Percentiles rank a stretch among this genome's conserved stretches.
Conservation (phyloP, 2,797 vertebrate genomes). For the Tinamus major region DNA sequence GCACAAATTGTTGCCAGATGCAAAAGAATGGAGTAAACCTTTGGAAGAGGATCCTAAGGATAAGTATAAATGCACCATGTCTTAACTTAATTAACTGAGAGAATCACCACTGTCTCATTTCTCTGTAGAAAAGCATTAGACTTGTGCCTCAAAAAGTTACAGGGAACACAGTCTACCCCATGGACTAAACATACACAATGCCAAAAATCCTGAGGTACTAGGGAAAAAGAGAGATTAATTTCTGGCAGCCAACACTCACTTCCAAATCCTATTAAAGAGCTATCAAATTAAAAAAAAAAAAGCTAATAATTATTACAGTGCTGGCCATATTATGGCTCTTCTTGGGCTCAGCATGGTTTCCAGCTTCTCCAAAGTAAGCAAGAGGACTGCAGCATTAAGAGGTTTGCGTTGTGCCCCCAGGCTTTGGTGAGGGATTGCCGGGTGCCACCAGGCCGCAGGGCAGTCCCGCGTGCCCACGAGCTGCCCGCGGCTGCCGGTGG, state of each 20-base stretch:
- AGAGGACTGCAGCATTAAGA: not conserved
- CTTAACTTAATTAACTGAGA: not conserved
- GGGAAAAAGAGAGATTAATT: not conserved
- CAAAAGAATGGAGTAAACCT: slow-evolving; percentile 27
- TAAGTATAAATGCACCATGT: not conserved
- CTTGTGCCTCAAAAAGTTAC: slow-evolving; percentile 8
- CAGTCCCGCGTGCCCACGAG: too few relatives aligned
- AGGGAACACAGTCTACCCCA: not conserved
- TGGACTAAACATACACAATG: not conserved
- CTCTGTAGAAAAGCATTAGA: not conserved
- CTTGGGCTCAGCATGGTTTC: not conserved
- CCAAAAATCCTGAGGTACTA: not conserved
- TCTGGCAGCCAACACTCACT: slow-evolving; percentile 1
- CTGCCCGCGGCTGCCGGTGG: not conserved
- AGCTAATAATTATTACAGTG: not conserved
- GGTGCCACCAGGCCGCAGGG: not conserved
- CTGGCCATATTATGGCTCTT: not conserved
- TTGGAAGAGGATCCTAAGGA: slow-evolving; percentile 24
- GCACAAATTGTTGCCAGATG: slow-evolving; percentile 51
- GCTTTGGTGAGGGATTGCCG: not conserved
- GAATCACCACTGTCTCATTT: not conserved
- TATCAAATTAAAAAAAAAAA: not conserved
- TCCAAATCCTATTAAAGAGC: not conserved
- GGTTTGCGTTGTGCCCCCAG: not conserved
- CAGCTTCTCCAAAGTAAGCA: not conserved